Evolutionary conservation across 2,888 invertebrate genomes (phyloP).

Genomic region (Furcula furcula): DNA sequence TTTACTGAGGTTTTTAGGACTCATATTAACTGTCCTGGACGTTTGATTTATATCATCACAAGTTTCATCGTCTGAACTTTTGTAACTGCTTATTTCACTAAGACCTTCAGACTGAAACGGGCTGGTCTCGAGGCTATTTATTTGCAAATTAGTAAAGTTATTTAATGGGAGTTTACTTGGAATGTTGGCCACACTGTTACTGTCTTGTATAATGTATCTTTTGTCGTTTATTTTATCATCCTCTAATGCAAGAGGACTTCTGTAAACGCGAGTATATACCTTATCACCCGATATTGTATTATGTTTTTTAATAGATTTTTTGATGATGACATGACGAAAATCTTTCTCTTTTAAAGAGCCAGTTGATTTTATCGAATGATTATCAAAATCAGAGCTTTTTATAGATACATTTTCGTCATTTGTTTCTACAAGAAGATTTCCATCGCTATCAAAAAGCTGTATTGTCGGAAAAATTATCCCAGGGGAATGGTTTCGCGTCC

Average conservation of each 20-base stretch:
- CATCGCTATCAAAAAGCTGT: constrained; percentile 84
- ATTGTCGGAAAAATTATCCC: constrained; percentile 82
- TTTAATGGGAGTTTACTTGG: constrained; percentile 65
- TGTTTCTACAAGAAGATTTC: constrained; percentile 82
- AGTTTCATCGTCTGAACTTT: constrained; percentile 78
- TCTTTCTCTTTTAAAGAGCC: constrained; percentile 67
- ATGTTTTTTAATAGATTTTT: constrained; percentile 59
- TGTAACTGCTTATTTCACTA: constrained; percentile 75
- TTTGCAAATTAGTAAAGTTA: constrained; percentile 51
- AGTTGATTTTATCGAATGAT: constrained; percentile 46
- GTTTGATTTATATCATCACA: constrained; percentile 48
- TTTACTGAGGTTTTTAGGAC: constrained; percentile 22
- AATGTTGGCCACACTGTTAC: constrained; percentile 64
- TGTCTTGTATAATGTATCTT: constrained; percentile 49
- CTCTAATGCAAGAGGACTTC: constrained; percentile 35
- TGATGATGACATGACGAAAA: constrained; percentile 60
- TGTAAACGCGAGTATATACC: constrained; percentile 69
- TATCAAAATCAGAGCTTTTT: constrained; percentile 66
- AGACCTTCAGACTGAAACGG: constrained; percentile 61
- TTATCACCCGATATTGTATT: constrained; percentile 70
- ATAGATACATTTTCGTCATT: constrained; percentile 79
- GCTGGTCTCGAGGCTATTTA: constrained; percentile 60
- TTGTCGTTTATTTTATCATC: constrained; percentile 35
- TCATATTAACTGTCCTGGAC: constrained; percentile 30
- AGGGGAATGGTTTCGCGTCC: constrained; percentile 83